Base-by-base conservation (phyloP, 2,888 invertebrate species). In the Horisme vitalbata region DNA sequence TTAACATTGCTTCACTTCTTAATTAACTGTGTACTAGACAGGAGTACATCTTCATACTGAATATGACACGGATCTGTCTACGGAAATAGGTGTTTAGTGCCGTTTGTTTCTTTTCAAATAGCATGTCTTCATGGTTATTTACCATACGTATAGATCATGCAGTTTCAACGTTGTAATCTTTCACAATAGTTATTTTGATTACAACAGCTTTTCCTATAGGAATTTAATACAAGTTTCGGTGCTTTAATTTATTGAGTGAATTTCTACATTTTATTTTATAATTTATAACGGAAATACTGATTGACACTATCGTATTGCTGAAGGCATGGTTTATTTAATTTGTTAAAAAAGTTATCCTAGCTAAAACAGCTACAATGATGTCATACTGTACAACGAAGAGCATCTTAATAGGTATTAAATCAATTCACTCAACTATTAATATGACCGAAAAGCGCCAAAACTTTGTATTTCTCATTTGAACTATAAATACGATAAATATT, bases 1-100 rank as follows among this genome's bases (percentile, higher is more conserved):
- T 88, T 88, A 88, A 87, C 85, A 89, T 89, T 88, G 89, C 89
- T 89, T 88, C 65, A 68, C 75, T 81, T 71, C 75, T 80, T 83
- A 82, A 61, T 75, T 75, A 80, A 69, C 70, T 65, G 64, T 59
- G 63, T 67, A 67, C 62, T 66, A 63, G 66, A 63, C 56, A 57
- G 52, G 63, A 62, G 59, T 43, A 52, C 49, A 45, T 44, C 27
- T 23, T 12, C 31, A 11, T 33, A 20, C 9, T 6, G 6, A 5
- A 4, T 18, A 6, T 18, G 32, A 31, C 30, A 23, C 15, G 37
- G 38, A 28, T 32, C 30, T 11, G 48, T 41, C 30, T 43, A 38
- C 37, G 14, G 15, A 34, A 12, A 33, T 18, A 28, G 12, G 34
- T 34, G 44, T 12, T 49, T 49, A 86, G 85, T 84, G 78, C 87